Conservation (phyloP, 2,797 vertebrate species). For the Brotula barbata region DNA sequence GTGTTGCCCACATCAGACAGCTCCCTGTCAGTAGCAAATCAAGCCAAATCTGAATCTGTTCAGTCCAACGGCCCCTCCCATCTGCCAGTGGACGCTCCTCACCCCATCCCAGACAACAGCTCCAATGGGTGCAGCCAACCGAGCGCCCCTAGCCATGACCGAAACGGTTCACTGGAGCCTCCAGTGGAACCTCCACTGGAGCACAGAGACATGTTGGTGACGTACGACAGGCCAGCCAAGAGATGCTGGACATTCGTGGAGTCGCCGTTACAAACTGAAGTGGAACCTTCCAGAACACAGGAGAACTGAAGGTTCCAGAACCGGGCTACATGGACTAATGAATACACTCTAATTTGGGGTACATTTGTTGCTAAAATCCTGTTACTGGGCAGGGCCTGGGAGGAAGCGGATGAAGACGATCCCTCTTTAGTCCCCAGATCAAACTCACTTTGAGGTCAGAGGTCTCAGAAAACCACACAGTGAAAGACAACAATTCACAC, state of each 20-base stretch:
- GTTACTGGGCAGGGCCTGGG: neutral
- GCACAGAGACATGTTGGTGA: constrained; percentile 74
- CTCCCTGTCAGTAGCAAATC: constrained; percentile 66
- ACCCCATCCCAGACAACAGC: constrained; percentile 74
- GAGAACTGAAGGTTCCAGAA: constrained; percentile 67
- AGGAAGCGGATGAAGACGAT: constrained; percentile 5
- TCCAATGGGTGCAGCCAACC: constrained; percentile 85
- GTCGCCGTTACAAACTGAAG: constrained; percentile 67
- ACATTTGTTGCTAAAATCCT: constrained; percentile 1
- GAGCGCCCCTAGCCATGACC: constrained; percentile 72
- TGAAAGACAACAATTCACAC: constrained; percentile 48
- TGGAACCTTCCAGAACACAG: constrained; percentile 80
- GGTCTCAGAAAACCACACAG: constrained; percentile 44
- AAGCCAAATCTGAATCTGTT: constrained; percentile 75
- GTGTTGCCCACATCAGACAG: constrained; percentile 54
- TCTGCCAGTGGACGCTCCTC: constrained; percentile 33
- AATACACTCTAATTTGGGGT: constrained; percentile 27
- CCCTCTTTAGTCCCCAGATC: constrained; percentile 23
- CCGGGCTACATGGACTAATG: constrained; percentile 3
- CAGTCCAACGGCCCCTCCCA: constrained; percentile 84
- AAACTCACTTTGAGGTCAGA: constrained; percentile 35
- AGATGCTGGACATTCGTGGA: constrained; percentile 85
- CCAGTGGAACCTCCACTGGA: constrained; percentile 69
- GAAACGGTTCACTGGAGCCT: constrained; percentile 70
- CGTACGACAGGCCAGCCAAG: constrained; percentile 85